Evolutionary conservation across 2,113 vertebrate species (phyloP).

Genomic region (Perca flavescens): DNA sequence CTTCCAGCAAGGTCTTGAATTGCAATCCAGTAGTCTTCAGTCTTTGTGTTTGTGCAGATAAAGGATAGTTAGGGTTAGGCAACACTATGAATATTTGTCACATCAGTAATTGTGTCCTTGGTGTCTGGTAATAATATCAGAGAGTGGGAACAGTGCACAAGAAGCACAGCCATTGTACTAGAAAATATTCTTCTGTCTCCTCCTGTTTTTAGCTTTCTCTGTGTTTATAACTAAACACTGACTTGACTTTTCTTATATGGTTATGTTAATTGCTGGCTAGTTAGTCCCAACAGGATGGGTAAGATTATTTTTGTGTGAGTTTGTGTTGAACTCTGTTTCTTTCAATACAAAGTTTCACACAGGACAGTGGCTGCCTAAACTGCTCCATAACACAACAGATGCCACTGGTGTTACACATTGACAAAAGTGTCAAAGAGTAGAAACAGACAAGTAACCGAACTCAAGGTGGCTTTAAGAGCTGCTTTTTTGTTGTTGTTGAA

Average conservation of each 20-base stretch:
- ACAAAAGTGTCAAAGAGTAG: not conserved
- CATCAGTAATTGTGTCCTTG: constrained; percentile 6
- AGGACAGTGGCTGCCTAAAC: not conserved
- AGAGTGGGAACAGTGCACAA: not conserved
- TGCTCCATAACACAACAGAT: not conserved
- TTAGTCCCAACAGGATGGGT: not conserved
- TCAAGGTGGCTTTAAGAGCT: not conserved
- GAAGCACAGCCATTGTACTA: not conserved
- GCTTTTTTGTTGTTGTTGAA: not conserved
- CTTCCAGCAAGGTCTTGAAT: constrained; percentile 34
- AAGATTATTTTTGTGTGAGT: not conserved
- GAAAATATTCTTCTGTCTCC: not conserved
- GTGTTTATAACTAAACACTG: not conserved
- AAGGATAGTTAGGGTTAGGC: constrained; percentile 9
- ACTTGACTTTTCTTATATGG: not conserved
- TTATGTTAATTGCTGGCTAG: not conserved
- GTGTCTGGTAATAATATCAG: not conserved
- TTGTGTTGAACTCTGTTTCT: not conserved
- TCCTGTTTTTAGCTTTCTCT: not conserved
- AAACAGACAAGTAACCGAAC: not conserved
- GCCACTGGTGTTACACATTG: not conserved
- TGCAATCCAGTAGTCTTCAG: not conserved
- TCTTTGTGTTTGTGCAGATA: constrained; percentile 1
- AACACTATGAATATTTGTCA: constrained; percentile 10
- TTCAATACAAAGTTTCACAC: not conserved